Evolutionary conservation across 2,113 vertebrate species (phyloP).

Genomic region (Oceanites oceanicus): DNA sequence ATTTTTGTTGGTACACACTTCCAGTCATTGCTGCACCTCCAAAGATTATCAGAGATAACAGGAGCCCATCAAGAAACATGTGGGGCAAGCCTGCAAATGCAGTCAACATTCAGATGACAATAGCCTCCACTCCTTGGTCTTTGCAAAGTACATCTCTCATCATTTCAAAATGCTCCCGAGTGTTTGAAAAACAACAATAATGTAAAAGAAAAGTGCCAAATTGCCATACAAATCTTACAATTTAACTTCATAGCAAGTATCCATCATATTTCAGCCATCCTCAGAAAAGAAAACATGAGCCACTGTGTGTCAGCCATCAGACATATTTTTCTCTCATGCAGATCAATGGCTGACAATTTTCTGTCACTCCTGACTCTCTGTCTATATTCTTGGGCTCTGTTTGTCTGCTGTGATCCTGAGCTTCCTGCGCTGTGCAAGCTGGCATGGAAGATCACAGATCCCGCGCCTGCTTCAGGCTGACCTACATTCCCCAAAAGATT

Average conservation of each 20-base stretch:
- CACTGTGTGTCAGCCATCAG: neutral
- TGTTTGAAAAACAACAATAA: neutral
- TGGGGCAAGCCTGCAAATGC: neutral
- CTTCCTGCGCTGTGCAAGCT: neutral
- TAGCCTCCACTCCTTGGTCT: neutral
- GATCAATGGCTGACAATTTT: neutral
- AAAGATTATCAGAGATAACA: neutral
- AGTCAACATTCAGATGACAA: neutral
- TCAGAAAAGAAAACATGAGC: neutral
- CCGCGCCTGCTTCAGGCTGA: neutral
- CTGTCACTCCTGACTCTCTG: neutral
- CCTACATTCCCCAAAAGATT: constrained; percentile 23
- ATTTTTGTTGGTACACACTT: constrained; percentile 13
- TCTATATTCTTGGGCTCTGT: neutral
- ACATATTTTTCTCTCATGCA: neutral
- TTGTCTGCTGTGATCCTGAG: neutral
- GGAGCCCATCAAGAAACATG: neutral
- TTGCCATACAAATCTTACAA: neutral
- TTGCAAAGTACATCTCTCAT: neutral
- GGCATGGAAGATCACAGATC: neutral
- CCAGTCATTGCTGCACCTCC: neutral
- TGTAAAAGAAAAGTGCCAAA: neutral
- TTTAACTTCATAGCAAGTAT: neutral
- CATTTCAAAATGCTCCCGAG: neutral
- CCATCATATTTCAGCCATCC: neutral